Base-by-base conservation (phyloP, 2,797 vertebrate genomes). In the Helostoma temminkii region DNA sequence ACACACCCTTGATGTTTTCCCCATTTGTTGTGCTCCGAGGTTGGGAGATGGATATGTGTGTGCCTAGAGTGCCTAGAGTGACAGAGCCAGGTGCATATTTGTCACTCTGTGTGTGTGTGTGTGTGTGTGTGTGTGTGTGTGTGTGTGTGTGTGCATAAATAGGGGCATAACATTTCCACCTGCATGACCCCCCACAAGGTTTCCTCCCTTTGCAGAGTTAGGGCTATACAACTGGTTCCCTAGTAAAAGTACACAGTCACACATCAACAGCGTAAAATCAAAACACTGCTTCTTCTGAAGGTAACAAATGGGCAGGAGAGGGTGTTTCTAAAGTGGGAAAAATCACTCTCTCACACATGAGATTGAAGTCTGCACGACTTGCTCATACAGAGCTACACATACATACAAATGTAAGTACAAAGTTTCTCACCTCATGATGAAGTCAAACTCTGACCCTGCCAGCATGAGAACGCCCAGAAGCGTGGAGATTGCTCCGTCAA, bases 391-490 rank as follows among this genome's bases (percentile, higher is more conserved):
- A 0, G 25, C 18, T 37, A 32, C 28, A 79, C 39, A 71, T 39
- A 73, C 7, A 58, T 25, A 45, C n/a, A 54, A 16, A 54, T 0
- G 50, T 39, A 59, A 42, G 54, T 24, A 52, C 24, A 55, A 60
- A 49, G 46, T 18, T 5, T 54, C 83, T 86, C 93, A 99, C 98
- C 98, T 97, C 91, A 99, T 93, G 78, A 99, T 98, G 91, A 99
- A 99, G 93, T 99, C 98, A 71, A 99, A 99, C 89, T 97, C 97
- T 0, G 97, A 99, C 48, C 97, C 95, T 0, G 97, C 97, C 81
- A 99, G 93, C 98, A 99, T 98, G 65, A 99, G 96, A 73, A 99
- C 95, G 0, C 98, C 96, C 78, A 99, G 92, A 74, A 99, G 89
- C 0, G 98, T 99, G 60, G 98, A 99, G 81, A 99, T 91, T 0